Evolutionary conservation across 2,113 vertebrate genomes (phyloP).

Genomic region (Macrotus californicus): DNA sequence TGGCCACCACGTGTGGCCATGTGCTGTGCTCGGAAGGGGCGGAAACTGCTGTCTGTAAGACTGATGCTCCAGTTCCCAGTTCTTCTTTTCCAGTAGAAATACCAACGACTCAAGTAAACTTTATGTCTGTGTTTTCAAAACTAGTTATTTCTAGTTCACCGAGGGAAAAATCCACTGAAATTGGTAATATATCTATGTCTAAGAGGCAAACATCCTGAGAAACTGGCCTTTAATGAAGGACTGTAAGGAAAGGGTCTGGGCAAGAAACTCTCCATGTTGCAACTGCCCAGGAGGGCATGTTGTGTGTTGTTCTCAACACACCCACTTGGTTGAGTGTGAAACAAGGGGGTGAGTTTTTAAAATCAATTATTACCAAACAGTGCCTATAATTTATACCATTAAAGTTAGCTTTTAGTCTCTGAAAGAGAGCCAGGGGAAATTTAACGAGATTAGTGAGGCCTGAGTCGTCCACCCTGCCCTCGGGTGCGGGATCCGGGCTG

Average conservation of each 20-base stretch:
- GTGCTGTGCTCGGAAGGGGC: neutral
- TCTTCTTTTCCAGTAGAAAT: neutral
- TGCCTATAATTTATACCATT: neutral
- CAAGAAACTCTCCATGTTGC: neutral
- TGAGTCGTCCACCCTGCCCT: neutral
- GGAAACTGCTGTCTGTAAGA: fast-evolving
- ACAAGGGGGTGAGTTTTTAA: neutral
- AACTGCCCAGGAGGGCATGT: neutral
- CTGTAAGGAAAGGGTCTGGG: neutral
- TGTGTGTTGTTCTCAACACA: neutral
- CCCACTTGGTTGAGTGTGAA: neutral
- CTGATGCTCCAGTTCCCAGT: neutral
- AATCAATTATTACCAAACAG: neutral
- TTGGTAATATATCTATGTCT: neutral
- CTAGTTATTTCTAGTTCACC: neutral
- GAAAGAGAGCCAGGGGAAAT: neutral
- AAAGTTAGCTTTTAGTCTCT: neutral
- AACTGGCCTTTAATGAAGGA: neutral
- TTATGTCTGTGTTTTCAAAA: neutral
- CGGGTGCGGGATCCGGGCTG: neutral
- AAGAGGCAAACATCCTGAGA: neutral
- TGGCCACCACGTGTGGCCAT: fast-evolving
- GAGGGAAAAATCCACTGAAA: neutral
- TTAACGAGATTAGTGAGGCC: neutral
- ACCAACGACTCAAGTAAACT: neutral